Evolutionary conservation across 2,113 vertebrate species (phyloP).

Genomic region (Neoarius graeffei): DNA sequence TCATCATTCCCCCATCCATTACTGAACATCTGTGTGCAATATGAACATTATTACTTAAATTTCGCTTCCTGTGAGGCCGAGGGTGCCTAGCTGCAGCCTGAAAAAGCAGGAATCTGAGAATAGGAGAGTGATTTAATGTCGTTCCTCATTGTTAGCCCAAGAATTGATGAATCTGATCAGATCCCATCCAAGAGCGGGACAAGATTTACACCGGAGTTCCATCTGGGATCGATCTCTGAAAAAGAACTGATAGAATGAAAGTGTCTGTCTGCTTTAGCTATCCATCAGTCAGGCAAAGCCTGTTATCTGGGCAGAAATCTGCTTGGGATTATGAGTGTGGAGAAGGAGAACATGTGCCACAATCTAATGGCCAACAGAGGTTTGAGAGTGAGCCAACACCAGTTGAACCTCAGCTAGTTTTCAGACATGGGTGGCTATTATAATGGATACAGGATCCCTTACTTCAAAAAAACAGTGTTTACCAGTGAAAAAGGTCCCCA

Average conservation of each 20-base stretch:
- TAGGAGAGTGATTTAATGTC: slow-evolving; percentile 1
- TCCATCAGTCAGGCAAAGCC: slow-evolving; percentile 39
- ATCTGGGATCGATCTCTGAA: slow-evolving; percentile 70
- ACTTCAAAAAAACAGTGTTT: background rate
- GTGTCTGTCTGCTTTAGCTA: slow-evolving; percentile 45
- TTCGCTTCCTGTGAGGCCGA: slow-evolving; percentile 28
- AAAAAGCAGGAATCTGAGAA: background rate
- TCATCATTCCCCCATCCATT: background rate
- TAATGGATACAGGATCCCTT: slow-evolving; percentile 18
- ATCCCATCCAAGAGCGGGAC: slow-evolving; percentile 35
- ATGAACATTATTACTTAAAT: slow-evolving; percentile 23
- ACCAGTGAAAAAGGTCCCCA: background rate
- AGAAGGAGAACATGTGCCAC: background rate
- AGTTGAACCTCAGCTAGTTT: background rate
- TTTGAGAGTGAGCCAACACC: slow-evolving; percentile 39
- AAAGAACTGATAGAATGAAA: slow-evolving; percentile 46
- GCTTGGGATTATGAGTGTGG: slow-evolving; percentile 53
- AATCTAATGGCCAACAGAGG: slow-evolving; percentile 21
- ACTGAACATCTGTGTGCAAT: slow-evolving; percentile 44
- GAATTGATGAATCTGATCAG: slow-evolving; percentile 42
- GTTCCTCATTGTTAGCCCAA: background rate
- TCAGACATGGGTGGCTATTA: slow-evolving; percentile 44
- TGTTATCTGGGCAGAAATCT: slow-evolving; percentile 52
- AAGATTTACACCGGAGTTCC: slow-evolving; percentile 58
- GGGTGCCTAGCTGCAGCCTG: background rate